phyloP scores from a whole-genome alignment of 2,888 invertebrate genomes.

The Ommatoiulus sabulosus region DNA sequence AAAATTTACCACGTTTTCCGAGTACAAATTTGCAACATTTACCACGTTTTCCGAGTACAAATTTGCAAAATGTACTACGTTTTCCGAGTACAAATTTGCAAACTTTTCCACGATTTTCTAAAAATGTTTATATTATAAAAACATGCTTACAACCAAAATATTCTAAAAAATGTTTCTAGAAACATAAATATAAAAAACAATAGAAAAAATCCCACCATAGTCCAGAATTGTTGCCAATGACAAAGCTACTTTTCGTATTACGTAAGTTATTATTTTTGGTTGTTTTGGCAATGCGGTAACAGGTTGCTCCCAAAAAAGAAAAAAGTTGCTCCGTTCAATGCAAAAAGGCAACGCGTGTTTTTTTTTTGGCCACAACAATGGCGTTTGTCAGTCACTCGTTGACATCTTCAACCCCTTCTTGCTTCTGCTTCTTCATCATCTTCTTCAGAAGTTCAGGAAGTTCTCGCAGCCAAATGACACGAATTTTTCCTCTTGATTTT shows the following conservation, averaged over 20 bases:
- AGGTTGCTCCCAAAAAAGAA: background rate
- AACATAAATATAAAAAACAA: no score
- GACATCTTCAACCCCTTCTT: constrained; percentile 5
- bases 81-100: no score
- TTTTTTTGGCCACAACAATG: background rate
- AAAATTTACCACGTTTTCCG: no score
- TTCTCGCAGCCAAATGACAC: background rate
- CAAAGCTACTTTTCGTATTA: background rate
- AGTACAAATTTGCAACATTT: no score
- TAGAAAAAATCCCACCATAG: background rate
- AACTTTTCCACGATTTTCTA: no score
- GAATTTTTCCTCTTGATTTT: constrained; percentile 13
- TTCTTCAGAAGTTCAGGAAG: background rate
- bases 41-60: no score
- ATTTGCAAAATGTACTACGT: no score
- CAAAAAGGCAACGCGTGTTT: background rate
- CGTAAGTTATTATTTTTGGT: background rate
- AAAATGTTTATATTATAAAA: no score
- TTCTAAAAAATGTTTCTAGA: no score
- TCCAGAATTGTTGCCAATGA: background rate
- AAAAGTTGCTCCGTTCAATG: background rate
- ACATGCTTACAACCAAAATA: no score
- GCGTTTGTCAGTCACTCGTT: constrained; percentile 35
- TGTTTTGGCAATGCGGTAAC: background rate
- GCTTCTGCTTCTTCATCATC: background rate